phyloP scores from a whole-genome alignment of 2,113 vertebrate genomes.

The Colaptes auratus region DNA sequence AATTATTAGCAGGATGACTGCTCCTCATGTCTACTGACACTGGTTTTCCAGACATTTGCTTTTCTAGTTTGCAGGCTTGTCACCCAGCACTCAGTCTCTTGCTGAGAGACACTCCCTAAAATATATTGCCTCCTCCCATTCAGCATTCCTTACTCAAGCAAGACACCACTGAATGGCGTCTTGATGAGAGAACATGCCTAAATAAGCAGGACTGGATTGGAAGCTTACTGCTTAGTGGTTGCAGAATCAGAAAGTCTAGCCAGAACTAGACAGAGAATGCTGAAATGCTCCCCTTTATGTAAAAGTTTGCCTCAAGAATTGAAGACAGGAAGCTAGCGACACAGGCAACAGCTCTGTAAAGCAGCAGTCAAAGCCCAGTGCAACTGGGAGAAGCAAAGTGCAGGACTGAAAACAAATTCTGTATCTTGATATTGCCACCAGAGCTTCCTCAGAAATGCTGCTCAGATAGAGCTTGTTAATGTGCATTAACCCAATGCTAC shows the following conservation, averaged over 20 bases:
- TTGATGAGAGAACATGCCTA: slow-evolving; percentile 44
- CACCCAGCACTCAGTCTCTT: slow-evolving; percentile 42
- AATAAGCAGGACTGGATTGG: slow-evolving; percentile 60
- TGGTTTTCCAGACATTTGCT: slow-evolving; percentile 46
- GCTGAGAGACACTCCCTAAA: slow-evolving; percentile 56
- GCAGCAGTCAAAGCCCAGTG: background rate
- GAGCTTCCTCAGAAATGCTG: slow-evolving; percentile 9
- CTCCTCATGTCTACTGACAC: slow-evolving; percentile 20
- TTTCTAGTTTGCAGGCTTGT: background rate
- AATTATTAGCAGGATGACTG: background rate
- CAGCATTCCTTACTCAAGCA: slow-evolving; percentile 61
- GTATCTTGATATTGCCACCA: background rate
- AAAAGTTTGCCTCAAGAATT: slow-evolving; percentile 44
- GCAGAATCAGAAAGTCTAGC: slow-evolving; percentile 56
- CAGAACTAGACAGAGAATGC: slow-evolving; percentile 56
- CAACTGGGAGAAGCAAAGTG: background rate
- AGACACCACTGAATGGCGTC: slow-evolving; percentile 48
- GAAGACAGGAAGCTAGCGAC: slow-evolving; percentile 57
- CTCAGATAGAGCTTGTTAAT: slow-evolving; percentile 19
- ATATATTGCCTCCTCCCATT: slow-evolving; percentile 32
- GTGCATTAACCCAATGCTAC: background rate
- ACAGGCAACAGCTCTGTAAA: slow-evolving; percentile 39
- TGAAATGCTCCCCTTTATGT: slow-evolving; percentile 48
- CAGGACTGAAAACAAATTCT: background rate
- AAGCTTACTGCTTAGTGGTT: slow-evolving; percentile 58